Percentiles rank a stretch among this genome's conserved stretches.
Conservation (phyloP, 35 echinoderm and acorn worm genomes). For the Diadema setosum region DNA sequence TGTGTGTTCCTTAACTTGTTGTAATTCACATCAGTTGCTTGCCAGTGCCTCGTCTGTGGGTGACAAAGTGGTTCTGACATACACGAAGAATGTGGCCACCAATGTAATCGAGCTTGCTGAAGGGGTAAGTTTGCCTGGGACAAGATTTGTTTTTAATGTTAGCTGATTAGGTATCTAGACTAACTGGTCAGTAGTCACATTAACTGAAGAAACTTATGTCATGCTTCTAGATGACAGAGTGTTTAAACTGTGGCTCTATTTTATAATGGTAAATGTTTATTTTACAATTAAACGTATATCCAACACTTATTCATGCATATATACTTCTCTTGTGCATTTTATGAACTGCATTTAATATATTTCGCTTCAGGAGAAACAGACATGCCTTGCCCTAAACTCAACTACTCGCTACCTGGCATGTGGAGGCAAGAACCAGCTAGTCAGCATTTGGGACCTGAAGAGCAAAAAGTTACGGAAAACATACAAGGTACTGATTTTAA, state of each 20-base stretch:
- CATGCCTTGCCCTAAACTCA: slow-evolving; percentile 79
- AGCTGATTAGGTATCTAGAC: too few relatives aligned
- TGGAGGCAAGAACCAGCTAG: slow-evolving; percentile 77
- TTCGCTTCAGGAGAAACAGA: slow-evolving; percentile 80
- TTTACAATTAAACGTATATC: too few relatives aligned
- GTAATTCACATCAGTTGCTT: slow-evolving; percentile 76
- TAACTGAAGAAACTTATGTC: too few relatives aligned
- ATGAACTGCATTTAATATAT: too few relatives aligned
- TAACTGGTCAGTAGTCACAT: too few relatives aligned
- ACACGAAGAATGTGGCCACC: slow-evolving; percentile 58
- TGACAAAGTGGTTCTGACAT: slow-evolving; percentile 87
- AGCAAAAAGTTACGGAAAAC: slow-evolving; percentile 84
- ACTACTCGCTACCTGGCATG: slow-evolving; percentile 74
- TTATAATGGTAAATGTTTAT: too few relatives aligned
- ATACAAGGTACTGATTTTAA: slow-evolving; percentile 79
- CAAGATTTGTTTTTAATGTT: too few relatives aligned
- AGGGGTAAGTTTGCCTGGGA: slow-evolving; percentile 63
- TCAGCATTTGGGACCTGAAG: slow-evolving; percentile 92
- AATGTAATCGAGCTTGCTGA: slow-evolving; percentile 81
- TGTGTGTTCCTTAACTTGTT: background rate
- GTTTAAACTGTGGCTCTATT: too few relatives aligned
- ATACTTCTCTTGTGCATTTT: too few relatives aligned
- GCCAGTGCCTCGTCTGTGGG: slow-evolving; percentile 71
- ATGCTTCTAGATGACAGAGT: too few relatives aligned
- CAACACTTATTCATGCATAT: too few relatives aligned